Evolutionary conservation across 2,888 invertebrate species (phyloP).

Genomic region (Anthophora plumipes): DNA sequence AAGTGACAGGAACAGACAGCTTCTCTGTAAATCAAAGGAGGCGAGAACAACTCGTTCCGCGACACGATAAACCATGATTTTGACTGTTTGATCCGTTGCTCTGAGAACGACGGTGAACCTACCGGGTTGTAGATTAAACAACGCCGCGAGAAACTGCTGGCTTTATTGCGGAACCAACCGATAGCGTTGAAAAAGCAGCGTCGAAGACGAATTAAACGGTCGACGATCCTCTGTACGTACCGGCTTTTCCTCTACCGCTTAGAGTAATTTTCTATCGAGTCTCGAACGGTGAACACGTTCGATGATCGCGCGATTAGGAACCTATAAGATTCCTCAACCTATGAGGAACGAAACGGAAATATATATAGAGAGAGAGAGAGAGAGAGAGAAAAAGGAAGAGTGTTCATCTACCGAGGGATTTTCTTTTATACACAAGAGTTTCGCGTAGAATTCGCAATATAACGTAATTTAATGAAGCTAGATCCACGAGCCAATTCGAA

Average conservation of each 20-base stretch:
- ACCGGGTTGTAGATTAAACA: slow-evolving; percentile 24
- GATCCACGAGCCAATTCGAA: neutral
- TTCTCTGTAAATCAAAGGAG: no score
- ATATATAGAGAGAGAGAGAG: neutral
- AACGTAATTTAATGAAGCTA: slow-evolving; percentile 39
- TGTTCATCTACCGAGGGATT: neutral
- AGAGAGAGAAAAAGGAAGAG: no score
- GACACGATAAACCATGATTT: slow-evolving; percentile 1
- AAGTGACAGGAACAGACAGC: neutral
- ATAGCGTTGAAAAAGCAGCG: slow-evolving; percentile 39
- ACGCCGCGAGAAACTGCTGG: neutral
- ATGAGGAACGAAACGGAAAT: slow-evolving; percentile 10
- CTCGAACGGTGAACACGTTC: slow-evolving; percentile 33
- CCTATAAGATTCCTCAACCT: no score
- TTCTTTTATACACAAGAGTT: slow-evolving; percentile 3
- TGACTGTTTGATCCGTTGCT: neutral
- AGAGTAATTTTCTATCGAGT: slow-evolving; percentile 53
- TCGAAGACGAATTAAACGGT: slow-evolving; percentile 61
- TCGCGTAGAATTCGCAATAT: slow-evolving; percentile 25
- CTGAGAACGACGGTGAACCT: neutral
- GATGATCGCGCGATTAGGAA: slow-evolving; percentile 51
- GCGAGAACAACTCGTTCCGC: neutral
- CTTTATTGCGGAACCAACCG: slow-evolving; percentile 47
- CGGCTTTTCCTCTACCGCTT: slow-evolving; percentile 35
- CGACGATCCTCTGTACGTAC: slow-evolving; percentile 26